Evolutionary conservation across 2,113 vertebrate species (phyloP).

Genomic region (Amphiprion percula): DNA sequence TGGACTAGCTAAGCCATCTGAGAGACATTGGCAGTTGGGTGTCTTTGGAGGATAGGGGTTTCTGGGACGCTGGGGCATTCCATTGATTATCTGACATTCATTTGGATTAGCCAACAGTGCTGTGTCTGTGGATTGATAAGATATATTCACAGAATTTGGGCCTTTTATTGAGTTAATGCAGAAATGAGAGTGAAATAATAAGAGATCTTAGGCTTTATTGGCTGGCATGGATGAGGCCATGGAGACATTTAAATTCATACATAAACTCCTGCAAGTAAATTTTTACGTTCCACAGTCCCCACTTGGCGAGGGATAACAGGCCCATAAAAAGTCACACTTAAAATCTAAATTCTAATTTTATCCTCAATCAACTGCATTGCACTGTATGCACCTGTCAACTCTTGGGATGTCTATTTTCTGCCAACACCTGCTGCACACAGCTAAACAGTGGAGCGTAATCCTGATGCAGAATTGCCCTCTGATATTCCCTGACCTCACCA

Average conservation of each 20-base stretch:
- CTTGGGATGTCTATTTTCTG: constrained; percentile 35
- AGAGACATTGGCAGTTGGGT: constrained; percentile 53
- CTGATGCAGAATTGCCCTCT: constrained; percentile 15
- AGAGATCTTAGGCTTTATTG: constrained; percentile 35
- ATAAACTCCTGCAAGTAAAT: constrained; percentile 47
- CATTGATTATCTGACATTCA: constrained; percentile 78
- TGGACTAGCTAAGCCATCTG: constrained; percentile 68
- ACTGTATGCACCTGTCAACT: constrained; percentile 35
- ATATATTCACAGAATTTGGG: constrained; percentile 17
- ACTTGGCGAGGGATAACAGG: constrained; percentile 36
- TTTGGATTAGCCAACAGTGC: constrained; percentile 62
- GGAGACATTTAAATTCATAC: constrained; percentile 47
- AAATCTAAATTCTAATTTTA: constrained; percentile 64
- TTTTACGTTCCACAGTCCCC: constrained; percentile 33
- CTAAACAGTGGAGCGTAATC: constrained; percentile 9
- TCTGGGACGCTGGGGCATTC: constrained; percentile 40
- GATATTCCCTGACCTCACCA: constrained; percentile 25
- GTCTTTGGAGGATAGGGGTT: constrained; percentile 43
- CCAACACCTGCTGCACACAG: constrained; percentile 50
- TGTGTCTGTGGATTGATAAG: constrained; percentile 30
- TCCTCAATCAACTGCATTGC: constrained; percentile 56
- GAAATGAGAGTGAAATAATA: constrained; percentile 37
- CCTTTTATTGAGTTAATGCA: background rate
- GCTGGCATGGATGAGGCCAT: background rate
- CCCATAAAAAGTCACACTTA: constrained; percentile 53